Conservation (phyloP, 2,888 invertebrate species). For the Apamea crenata region DNA sequence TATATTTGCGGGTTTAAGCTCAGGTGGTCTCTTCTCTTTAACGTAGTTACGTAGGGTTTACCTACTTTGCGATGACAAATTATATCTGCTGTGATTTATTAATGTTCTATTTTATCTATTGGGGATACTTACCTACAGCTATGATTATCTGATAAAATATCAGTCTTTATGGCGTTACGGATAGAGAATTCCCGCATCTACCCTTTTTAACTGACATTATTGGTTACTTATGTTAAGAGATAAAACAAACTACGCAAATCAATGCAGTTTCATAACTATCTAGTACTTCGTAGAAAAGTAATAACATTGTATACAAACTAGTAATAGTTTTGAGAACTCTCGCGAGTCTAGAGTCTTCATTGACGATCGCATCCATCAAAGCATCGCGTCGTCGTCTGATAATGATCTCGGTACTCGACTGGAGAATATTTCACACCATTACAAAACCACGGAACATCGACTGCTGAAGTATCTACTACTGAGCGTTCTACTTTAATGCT, state of each 20-base stretch:
- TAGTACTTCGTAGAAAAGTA: neutral
- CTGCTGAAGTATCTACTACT: conserved; percentile 25
- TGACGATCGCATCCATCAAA: conserved; percentile 49
- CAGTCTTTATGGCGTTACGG: neutral
- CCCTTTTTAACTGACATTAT: neutral
- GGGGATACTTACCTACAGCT: neutral
- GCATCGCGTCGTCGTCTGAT: conserved; percentile 44
- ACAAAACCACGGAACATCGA: conserved; percentile 50
- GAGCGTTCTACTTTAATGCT: conserved; percentile 39
- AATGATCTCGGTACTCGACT: conserved; percentile 57
- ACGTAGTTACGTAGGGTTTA: neutral
- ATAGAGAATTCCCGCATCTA: neutral
- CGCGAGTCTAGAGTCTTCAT: conserved; percentile 31
- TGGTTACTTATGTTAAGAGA: neutral
- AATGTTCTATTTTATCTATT: neutral
- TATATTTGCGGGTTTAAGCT: neutral
- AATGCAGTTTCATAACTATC: neutral
- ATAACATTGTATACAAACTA: conserved; percentile 10
- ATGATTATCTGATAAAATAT: neutral
- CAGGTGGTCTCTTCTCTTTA: neutral
- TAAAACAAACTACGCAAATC: neutral
- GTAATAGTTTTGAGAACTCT: conserved; percentile 22
- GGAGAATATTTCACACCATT: conserved; percentile 53
- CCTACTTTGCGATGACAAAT: neutral
- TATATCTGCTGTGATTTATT: neutral